Evolutionary conservation across 2,888 invertebrate genomes (phyloP).

Genomic region (Stenodera caucasica): DNA sequence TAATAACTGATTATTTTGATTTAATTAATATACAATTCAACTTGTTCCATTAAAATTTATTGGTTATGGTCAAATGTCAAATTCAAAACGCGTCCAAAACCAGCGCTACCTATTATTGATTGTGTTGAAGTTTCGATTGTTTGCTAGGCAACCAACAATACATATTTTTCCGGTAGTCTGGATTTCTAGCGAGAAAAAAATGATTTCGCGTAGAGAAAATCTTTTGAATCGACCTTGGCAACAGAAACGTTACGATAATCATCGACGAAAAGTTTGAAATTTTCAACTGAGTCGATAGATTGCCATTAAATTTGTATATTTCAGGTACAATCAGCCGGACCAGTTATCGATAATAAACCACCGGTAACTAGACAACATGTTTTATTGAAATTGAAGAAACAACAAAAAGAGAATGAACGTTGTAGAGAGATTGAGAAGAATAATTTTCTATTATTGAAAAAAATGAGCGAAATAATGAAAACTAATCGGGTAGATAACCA

Average conservation of each 20-base stretch:
- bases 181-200: slow-evolving; percentile 45
- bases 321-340: slow-evolving; percentile 66
- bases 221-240: slow-evolving; percentile 72
- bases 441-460: slow-evolving; percentile 70
- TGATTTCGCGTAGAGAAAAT: slow-evolving; percentile 74
- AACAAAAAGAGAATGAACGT: slow-evolving; percentile 70
- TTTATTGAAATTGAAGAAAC: slow-evolving; percentile 67
- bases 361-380: slow-evolving; percentile 69
- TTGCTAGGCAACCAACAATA: slow-evolving; percentile 20
- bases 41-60: not conserved
- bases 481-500: slow-evolving; percentile 68
- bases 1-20: slow-evolving; percentile 5
- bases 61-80: slow-evolving; percentile 22
- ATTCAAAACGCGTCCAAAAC: slow-evolving; percentile 12
- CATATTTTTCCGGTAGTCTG: slow-evolving; percentile 2
- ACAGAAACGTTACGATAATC: slow-evolving; percentile 68
- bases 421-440: slow-evolving; percentile 66
- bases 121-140: not conserved
- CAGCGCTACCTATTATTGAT: not conserved
- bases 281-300: slow-evolving; percentile 7
- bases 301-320: slow-evolving; percentile 19
- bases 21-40: not conserved
- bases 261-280: slow-evolving; percentile 63
- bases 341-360: slow-evolving; percentile 68
- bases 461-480: slow-evolving; percentile 67